Base-by-base conservation (phyloP, 2,888 invertebrate species). In the Eupithecia insigniata region DNA sequence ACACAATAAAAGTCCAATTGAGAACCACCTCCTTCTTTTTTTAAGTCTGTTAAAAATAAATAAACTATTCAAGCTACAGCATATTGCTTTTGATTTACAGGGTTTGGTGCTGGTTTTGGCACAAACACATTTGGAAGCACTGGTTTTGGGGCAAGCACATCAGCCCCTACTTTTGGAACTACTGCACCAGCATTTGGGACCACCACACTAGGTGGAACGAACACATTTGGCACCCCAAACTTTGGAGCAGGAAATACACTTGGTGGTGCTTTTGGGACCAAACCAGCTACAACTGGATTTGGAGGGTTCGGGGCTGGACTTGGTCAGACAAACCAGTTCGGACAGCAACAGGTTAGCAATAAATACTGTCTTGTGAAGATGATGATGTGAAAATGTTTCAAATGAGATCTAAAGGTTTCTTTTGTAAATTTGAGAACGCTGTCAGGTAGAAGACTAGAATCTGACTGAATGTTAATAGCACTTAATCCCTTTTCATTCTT, bases 261-360 rank as follows among this genome's bases (percentile, higher is more conserved):
- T 81, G 90, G 89, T 2, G 76, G 94, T 16, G 84, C 92, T 12
- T 95, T 96, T 84, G 95, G 95, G 6, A 75, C 86, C n/a, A 92
- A 91, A 79, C 90, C 91, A 39, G 84, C 86, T 46, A 85, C 88
- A 14, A 87, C 89, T 76, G 91, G 94, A 43, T 95, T 95, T 85
- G 92, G 94, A 73, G 92, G 92, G 16, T 92, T 93, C 81, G 90
- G 90, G 0, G 85, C 92, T 83, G 90, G 89, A 28, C 89, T 94
- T 74, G 92, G 95, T 0, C 89, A 90, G 46, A 84, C 89, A 69
- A 85, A 81, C 69, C 84, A 90, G 60, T 95, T 96, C 81, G 95
- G 92, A 46, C 92, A 93, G 81, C 93, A 78, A 74, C 90, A 90
- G 83, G 89, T 86, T 34, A 60, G 30, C 18, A 22, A 28, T 30